These are phyloP conservation scores for Drosophila kuntzei DNA, from an alignment of 2,888 invertebrate genomes.

Conservation along the genomic window DNA sequence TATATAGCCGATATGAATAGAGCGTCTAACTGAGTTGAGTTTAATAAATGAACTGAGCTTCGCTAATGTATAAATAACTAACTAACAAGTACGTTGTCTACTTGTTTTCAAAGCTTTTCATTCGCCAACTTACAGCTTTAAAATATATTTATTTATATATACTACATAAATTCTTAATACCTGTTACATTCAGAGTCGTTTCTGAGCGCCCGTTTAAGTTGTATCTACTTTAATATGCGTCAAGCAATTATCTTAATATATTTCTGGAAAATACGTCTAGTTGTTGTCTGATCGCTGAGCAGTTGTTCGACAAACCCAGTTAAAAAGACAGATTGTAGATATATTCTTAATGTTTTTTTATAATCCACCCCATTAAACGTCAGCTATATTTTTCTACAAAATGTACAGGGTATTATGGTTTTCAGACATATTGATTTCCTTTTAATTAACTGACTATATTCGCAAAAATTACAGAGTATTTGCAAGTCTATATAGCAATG, in stretches of 20 bases:
- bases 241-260: slow-evolving; percentile 22
- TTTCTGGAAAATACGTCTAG: slow-evolving; percentile 27
- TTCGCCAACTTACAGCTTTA: slow-evolving; percentile 4
- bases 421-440: too few species aligned
- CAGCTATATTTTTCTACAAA: background rate
- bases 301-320: background rate
- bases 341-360: background rate
- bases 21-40: slow-evolving; percentile 8
- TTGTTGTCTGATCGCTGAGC: background rate
- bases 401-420: too few species aligned
- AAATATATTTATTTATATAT: background rate
- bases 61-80: background rate
- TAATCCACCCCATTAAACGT: background rate
- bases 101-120: slow-evolving; percentile 16
- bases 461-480: background rate
- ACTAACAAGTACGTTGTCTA: slow-evolving; percentile 1
- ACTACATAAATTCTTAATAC: slow-evolving; percentile 1
- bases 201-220: slow-evolving; percentile 9
- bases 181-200: background rate
- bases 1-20: slow-evolving; percentile 8
- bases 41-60: slow-evolving; percentile 16
- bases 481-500: background rate
- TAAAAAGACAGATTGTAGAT: too few species aligned
- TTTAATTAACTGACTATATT: background rate
- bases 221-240: background rate